These are phyloP conservation scores for Nycteola revayana DNA, from an alignment of 2,888 invertebrate species.

Conservation along the genomic window DNA sequence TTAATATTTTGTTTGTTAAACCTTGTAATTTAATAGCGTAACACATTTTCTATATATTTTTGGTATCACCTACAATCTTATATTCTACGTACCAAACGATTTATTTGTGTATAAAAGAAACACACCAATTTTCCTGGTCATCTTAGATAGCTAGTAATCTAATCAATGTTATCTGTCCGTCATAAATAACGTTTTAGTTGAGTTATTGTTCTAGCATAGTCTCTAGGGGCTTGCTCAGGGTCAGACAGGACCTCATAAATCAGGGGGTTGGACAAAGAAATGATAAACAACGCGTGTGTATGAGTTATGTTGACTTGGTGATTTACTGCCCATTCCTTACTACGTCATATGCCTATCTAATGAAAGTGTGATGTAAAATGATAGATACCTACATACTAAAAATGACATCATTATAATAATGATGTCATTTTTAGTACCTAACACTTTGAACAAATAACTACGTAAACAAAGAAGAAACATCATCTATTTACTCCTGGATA, in stretches of 20 bases:
- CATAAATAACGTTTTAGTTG: conserved; percentile 32
- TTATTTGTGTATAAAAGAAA: not conserved
- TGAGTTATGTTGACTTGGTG: conserved; percentile 31
- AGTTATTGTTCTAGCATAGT: conserved; percentile 23
- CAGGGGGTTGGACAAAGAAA: conserved; percentile 38
- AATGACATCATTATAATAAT: no score
- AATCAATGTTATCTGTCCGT: not conserved
- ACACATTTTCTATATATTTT: no score
- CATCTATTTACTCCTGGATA: no score
- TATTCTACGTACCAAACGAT: not conserved
- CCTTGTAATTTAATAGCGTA: no score
- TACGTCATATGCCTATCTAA: no score
- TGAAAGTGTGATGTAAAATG: no score
- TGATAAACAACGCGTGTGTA: conserved; percentile 34
- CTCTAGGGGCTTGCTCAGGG: conserved; percentile 29
- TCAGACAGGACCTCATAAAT: conserved; percentile 34
- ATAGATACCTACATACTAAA: no score
- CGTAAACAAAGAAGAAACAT: no score
- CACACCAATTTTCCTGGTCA: not conserved
- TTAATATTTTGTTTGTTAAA: no score
- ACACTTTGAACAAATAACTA: no score
- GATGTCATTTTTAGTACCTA: no score
- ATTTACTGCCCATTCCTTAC: no score
- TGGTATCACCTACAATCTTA: not conserved
- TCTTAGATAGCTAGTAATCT: not conserved